Percentiles rank a stretch among this genome's conserved stretches.
Conservation (phyloP, 2,888 invertebrate genomes). For the Eustalomyia histrio region DNA sequence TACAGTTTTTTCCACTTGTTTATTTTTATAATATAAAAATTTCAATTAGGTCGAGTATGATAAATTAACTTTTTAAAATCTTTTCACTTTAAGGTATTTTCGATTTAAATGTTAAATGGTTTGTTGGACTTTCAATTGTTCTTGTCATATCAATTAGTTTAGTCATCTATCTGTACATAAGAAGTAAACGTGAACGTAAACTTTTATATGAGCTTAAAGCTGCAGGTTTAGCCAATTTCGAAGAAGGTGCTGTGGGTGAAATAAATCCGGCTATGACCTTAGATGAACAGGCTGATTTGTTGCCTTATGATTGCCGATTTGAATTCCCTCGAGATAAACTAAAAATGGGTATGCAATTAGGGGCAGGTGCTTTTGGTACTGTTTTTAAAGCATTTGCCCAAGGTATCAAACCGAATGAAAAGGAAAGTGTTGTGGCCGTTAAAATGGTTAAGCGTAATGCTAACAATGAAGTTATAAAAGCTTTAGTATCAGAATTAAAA, state of each 20-base stretch:
- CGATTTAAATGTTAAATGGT: conserved; percentile 77
- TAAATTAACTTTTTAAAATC: no score
- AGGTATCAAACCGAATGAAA: conserved; percentile 88
- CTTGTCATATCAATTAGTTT: conserved; percentile 72
- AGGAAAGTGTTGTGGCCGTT: conserved; percentile 96
- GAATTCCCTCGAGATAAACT: conserved; percentile 94
- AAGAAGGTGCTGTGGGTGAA: no score
- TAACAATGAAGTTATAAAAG: conserved; percentile 88
- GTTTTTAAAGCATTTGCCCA: conserved; percentile 94
- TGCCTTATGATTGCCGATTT: conserved; percentile 92
- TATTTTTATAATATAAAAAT: no score
- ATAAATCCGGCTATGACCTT: no score
- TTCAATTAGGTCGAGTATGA: no score
- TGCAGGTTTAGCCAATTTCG: conserved; percentile 76
- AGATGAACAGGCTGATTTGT: no score
- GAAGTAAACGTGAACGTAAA: conserved; percentile 74
- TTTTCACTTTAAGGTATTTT: no score
- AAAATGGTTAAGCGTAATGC: conserved; percentile 96
- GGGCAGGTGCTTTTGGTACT: conserved; percentile 96
- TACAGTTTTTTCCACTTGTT: no score
- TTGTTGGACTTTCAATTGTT: conserved; percentile 71
- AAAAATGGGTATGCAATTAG: conserved; percentile 86
- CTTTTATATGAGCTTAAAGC: conserved; percentile 83
- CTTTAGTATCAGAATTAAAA: conserved; percentile 94
- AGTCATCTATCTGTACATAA: conserved; percentile 74